A percentile compares a stretch with the other conserved stretches of the same genome.
Evolutionary conservation across 2,113 vertebrate genomes (phyloP).

Genomic region (Brienomyrus brachyistius): DNA sequence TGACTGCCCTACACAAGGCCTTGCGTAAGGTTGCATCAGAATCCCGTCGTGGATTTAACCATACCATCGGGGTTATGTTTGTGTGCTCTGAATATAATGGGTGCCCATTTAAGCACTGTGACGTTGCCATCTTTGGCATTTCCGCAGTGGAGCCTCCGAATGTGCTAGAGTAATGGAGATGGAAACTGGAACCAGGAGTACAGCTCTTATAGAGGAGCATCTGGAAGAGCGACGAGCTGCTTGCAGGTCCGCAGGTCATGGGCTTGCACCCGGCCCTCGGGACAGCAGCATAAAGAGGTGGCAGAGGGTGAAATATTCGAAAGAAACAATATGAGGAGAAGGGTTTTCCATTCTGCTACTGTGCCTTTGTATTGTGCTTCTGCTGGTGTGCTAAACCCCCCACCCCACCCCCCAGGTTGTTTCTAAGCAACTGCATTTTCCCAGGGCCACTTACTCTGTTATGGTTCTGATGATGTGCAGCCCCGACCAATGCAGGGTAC

Average conservation of each 20-base stretch:
- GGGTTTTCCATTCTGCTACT: neutral
- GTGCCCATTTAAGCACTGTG: neutral
- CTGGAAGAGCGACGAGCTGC: neutral
- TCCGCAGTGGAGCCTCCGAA: neutral
- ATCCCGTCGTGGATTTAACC: neutral
- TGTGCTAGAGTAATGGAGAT: neutral
- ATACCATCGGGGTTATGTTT: neutral
- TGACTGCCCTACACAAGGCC: neutral
- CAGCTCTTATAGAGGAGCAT: neutral
- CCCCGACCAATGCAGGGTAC: neutral
- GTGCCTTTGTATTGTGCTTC: neutral
- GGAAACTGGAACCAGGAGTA: neutral
- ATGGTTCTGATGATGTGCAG: neutral
- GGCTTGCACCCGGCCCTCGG: neutral
- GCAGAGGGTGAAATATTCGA: neutral
- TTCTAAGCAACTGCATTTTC: conserved; percentile 2
- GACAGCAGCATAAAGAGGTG: neutral
- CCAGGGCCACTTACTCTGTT: neutral
- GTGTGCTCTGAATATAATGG: neutral
- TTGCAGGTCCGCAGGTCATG: neutral
- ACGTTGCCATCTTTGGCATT: neutral
- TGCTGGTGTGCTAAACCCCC: neutral
- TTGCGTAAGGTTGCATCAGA: conserved; percentile 4
- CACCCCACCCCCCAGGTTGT: neutral
- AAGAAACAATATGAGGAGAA: neutral